Base-by-base conservation (phyloP, 1,140 invertebrate species). In the Heterodera schachtii region DNA sequence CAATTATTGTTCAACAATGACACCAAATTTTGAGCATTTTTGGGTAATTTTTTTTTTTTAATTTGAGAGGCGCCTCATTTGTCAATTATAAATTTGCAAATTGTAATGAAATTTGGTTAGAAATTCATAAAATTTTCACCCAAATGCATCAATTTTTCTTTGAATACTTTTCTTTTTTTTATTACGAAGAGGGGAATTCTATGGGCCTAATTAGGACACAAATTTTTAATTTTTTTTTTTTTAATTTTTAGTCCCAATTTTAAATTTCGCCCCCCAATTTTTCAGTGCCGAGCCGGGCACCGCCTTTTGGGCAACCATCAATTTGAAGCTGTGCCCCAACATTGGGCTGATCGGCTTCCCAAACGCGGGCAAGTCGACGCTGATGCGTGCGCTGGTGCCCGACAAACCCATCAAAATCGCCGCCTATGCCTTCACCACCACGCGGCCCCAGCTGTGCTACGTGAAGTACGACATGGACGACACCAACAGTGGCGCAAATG, bases 311-410 rank as follows among this genome's bases (percentile, higher is more conserved):
- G 66, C 90, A 0, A 67, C 41, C 16, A 64, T 89, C 41, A 86
- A 90, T 73, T 21, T 89, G 16, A 89, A 89, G 79, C 78, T 89
- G 31, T 67, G 75, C 6, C 82, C 89, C 21, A 89, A 89, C 78
- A 76, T 90, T 57, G 88, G 87, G n/a, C 70, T 89, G 13, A 80
- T 89, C 67, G 88, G 88, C n/a, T 87, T 89, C 66, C 88, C 88
- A 43, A 89, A 89, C 81, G 88, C 88, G 67, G 88, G 88, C 52
- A 89, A 89, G 79, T 90, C 89, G 4, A 89, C 88, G 11, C 81
- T 89, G 47, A 41, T 89, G n/a, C 83, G 90, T 52, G 86, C 88
- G 7, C 75, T 89, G 21, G 82, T 87, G 8, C 87, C 87, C 43
- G 80, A 84, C 69, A 87, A 85, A 66, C 73, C 64, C 31, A 79